These are phyloP conservation scores for Xerus rutilus DNA, from an alignment of 2,797 vertebrate genomes.

Conservation along the genomic window DNA sequence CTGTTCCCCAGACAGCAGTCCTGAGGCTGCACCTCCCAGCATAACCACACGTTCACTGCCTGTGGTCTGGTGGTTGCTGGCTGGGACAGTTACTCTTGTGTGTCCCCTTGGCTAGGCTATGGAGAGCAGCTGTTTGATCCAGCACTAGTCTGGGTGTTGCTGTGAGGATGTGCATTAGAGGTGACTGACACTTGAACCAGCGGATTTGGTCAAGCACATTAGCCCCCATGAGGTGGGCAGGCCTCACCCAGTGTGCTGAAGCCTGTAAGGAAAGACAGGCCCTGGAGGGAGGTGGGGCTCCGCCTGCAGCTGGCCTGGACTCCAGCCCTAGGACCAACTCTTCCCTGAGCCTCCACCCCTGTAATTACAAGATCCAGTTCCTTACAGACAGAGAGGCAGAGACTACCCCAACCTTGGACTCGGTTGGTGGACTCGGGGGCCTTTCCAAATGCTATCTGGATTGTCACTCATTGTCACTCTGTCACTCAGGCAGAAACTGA, in stretches of 20 bases:
- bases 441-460: neutral
- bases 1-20: neutral
- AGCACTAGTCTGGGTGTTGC: too few species aligned
- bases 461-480: too few species aligned
- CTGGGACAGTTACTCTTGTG: too few species aligned
- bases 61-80: neutral
- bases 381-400: neutral
- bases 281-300: rapidly evolving
- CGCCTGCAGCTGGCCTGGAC: neutral
- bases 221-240: too few species aligned
- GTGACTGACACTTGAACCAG: neutral
- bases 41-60: too few species aligned
- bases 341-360: rapidly evolving
- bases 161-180: neutral
- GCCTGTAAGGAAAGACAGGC: too few species aligned
- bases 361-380: neutral
- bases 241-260: neutral
- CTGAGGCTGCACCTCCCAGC: rapidly evolving
- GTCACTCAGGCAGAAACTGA: neutral
- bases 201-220: neutral
- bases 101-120: neutral
- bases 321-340: rapidly evolving
- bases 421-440: neutral
- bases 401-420: neutral
- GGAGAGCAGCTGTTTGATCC: neutral